Conservation (phyloP, 1,140 invertebrate species). For the Heliconius eleuchia region DNA sequence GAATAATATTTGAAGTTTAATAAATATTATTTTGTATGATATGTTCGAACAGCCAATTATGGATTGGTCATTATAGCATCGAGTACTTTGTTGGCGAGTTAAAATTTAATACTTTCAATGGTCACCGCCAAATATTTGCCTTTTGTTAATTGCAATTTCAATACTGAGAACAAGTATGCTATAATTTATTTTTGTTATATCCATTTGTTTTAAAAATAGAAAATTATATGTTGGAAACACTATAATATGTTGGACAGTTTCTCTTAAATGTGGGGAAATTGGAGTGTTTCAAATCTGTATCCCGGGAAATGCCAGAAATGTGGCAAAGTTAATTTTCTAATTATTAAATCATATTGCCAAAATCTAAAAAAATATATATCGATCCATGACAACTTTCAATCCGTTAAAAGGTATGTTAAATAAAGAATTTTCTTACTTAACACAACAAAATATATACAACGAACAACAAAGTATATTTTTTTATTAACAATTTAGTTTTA, state of each 20-base stretch:
- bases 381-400: neutral
- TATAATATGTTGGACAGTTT: too few species aligned
- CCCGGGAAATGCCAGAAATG: too few species aligned
- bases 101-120: neutral
- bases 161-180: neutral
- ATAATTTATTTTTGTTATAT: neutral
- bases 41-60: conserved; percentile 11
- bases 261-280: too few species aligned
- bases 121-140: neutral
- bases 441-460: neutral
- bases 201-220: neutral
- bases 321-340: too few species aligned
- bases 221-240: neutral
- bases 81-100: conserved; percentile 1
- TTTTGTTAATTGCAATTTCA: neutral
- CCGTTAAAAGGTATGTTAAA: neutral
- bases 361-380: neutral
- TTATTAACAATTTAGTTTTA: conserved; percentile 8
- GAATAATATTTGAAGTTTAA: conserved; percentile 4
- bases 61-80: conserved; percentile 9
- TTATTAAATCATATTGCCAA: too few species aligned
- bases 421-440: neutral
- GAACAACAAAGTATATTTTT: neutral
- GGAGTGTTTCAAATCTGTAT: too few species aligned
- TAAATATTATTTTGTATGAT: conserved; percentile 12